phyloP scores from a whole-genome alignment of 1,140 invertebrate species.

The Cydia strobilella region DNA sequence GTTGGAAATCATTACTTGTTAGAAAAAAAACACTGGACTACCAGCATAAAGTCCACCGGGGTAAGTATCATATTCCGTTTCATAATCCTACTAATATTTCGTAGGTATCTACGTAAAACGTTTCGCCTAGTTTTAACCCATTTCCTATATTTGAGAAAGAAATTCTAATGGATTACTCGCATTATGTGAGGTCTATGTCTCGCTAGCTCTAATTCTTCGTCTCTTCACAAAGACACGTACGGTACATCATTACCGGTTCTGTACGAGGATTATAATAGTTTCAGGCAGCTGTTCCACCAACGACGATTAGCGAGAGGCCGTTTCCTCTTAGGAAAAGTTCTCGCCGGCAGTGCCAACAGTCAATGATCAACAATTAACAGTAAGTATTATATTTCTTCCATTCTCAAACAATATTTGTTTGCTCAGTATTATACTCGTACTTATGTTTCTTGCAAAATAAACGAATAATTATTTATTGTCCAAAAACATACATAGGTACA shows the following conservation, averaged over 20 bases:
- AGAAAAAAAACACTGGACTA: neutral
- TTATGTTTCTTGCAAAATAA: too few relatives aligned
- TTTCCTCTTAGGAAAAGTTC: too few relatives aligned
- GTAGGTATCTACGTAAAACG: neutral
- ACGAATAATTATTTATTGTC: too few relatives aligned
- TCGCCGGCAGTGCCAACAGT: too few relatives aligned
- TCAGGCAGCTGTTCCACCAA: too few relatives aligned
- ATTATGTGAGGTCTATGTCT: neutral
- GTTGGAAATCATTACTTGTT: too few relatives aligned
- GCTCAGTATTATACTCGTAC: too few relatives aligned
- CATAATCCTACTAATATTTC: neutral
- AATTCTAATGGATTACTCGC: neutral
- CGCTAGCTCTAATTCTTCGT: conserved; percentile 9
- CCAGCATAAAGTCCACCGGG: neutral
- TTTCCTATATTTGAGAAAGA: neutral
- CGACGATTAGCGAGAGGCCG: too few relatives aligned
- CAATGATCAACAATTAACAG: too few relatives aligned
- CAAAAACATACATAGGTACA: too few relatives aligned
- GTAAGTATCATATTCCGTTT: neutral
- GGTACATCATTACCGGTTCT: conserved; percentile 2
- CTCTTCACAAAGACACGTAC: conserved; percentile 18
- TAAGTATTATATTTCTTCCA: too few relatives aligned
- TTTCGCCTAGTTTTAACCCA: neutral
- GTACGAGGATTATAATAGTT: conserved; percentile 1
- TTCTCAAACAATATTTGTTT: too few relatives aligned